Percentiles rank a stretch among this genome's conserved stretches.
phyloP scores from a whole-genome alignment of 35 echinoderm and acorn worm species.

The Heliocidaris erythrogramma region DNA sequence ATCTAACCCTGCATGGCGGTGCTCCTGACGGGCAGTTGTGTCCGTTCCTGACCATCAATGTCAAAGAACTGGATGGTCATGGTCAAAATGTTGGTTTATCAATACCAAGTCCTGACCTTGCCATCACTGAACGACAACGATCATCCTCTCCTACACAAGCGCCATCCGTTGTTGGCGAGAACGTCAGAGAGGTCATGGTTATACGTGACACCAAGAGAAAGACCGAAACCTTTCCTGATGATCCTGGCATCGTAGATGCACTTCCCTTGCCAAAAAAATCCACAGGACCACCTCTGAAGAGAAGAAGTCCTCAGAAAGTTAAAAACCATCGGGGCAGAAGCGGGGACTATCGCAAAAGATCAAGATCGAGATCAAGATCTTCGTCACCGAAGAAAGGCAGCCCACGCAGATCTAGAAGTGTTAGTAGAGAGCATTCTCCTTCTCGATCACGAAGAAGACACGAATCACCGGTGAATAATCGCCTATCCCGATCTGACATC shows the following conservation, averaged over 20 bases:
- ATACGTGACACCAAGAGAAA: background rate
- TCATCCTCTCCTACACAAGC: background rate
- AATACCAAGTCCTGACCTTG: background rate
- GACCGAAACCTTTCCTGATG: background rate
- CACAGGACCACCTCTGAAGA: background rate
- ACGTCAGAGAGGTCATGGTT: background rate
- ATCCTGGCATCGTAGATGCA: background rate
- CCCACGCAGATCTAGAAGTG: background rate
- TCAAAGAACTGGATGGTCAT: background rate
- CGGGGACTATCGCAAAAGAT: background rate
- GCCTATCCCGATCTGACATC: background rate
- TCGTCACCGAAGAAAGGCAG: background rate
- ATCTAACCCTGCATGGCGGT: background rate
- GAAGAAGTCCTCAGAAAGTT: background rate
- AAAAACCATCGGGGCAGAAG: background rate
- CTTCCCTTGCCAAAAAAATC: background rate
- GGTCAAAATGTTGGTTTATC: background rate
- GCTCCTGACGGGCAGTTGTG: background rate
- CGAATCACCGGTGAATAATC: background rate
- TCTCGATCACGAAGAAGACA: background rate
- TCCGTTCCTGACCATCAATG: background rate
- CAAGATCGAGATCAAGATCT: background rate
- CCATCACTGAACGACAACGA: background rate
- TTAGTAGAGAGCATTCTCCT: background rate
- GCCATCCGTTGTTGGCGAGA: constrained; percentile 12